Evolutionary conservation across 2,113 vertebrate species (phyloP), one percentile per base, ranked within the genome.

Genomic region (Callocephalon fimbriatum): DNA sequence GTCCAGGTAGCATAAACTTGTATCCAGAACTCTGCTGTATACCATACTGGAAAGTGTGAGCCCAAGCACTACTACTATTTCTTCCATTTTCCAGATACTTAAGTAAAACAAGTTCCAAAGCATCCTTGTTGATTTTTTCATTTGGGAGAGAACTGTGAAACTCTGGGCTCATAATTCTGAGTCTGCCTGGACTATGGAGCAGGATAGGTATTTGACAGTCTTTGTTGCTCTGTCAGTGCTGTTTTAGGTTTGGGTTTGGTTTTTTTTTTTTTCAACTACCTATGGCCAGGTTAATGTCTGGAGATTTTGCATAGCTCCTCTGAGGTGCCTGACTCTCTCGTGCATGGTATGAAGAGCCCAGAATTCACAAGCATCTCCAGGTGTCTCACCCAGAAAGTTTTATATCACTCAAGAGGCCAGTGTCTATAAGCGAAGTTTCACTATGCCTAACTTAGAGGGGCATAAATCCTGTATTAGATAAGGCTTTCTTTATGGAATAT

Each of bases 381-480:
- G 21, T 74, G 17, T 37, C 32, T 94, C 27, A 47, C 48, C 7
- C 31, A 22, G 23, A 56, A 53, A 72, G 17, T 27, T 59, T 59
- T 67, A 3, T 0, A 16, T n/a, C 5, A 3, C 29, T 66, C 29
- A n/a, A 82, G n/a, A 88, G 47, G 27, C 23, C 38, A 16, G 66
- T 59, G 56, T 26, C 18, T 88, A n/a, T 65, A 16, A 54, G 48
- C 18, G 38, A 27, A 25, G 10, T 75, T 90, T 86, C 12, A 27
- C 78, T 68, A 19, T 82, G 62, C 90, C 62, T 83, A 70, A 93
- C 58, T 85, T 88, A 92, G 85, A 86, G 90, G 37, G 83, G n/a
- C 23, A 61, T 92, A 66, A 82, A 80, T 90, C 85, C 40, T 78
- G 21, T 47, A 3, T 68, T 68, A 76, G 66, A 76, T 56, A 72